phyloP scores from a whole-genome alignment of 1,140 invertebrate genomes.

The Nylanderia fulva region DNA sequence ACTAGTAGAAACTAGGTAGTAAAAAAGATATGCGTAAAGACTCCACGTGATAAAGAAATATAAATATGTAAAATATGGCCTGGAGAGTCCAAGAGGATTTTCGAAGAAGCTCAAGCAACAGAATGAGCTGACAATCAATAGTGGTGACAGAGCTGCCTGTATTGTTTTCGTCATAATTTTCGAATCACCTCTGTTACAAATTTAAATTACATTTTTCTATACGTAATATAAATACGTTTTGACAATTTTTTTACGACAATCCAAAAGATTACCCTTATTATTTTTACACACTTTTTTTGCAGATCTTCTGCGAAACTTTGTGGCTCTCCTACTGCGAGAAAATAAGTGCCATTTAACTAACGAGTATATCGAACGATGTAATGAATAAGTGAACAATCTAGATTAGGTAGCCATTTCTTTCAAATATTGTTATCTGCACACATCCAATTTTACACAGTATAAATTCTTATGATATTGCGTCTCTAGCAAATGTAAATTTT shows the following conservation, averaged over 20 bases:
- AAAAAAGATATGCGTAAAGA: neutral
- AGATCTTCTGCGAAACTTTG: neutral
- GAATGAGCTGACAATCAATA: conserved; percentile 3
- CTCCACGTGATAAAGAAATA: conserved; percentile 14
- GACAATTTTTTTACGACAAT: neutral
- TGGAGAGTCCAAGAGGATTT: conserved; percentile 22
- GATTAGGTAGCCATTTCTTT: neutral
- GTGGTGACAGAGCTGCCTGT: neutral
- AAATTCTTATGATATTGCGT: neutral
- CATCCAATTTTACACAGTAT: neutral
- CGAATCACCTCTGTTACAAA: neutral
- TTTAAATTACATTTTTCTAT: neutral
- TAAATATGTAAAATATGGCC: neutral
- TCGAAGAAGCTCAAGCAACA: conserved; percentile 11
- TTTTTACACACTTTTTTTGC: neutral
- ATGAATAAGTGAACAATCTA: neutral
- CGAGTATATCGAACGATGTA: neutral
- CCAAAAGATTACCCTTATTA: no score
- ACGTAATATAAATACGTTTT: neutral
- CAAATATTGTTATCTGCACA: neutral
- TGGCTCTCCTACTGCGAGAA: no score
- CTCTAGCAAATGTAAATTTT: neutral
- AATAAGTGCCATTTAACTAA: neutral
- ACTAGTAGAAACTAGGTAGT: neutral
- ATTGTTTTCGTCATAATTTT: neutral